Evolutionary conservation across 2,113 vertebrate species (phyloP).

Genomic region (Scomber japonicus): DNA sequence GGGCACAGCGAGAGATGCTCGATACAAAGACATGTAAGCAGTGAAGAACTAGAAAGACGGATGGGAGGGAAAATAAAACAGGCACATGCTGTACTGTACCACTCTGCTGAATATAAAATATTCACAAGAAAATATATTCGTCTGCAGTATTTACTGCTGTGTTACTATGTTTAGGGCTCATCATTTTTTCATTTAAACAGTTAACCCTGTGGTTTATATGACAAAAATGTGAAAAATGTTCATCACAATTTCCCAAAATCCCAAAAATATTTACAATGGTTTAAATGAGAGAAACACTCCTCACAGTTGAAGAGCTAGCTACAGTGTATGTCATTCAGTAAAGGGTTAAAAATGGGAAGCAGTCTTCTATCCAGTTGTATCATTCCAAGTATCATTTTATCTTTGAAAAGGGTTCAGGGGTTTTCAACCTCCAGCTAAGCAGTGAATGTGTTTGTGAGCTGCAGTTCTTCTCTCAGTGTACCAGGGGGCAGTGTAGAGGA

Average conservation of each 20-base stretch:
- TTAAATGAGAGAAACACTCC: background rate
- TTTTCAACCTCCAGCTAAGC: background rate
- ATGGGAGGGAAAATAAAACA: conserved; percentile 16
- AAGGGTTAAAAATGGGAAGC: background rate
- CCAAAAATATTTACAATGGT: no score
- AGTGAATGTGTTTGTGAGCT: background rate
- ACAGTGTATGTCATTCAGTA: background rate
- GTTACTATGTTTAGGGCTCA: background rate
- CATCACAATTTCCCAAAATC: background rate
- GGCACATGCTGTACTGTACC: background rate
- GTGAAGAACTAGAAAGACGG: conserved; percentile 12
- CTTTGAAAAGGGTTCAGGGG: background rate
- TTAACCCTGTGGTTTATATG: no score
- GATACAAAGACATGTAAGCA: conserved; percentile 17
- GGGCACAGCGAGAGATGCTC: conserved; percentile 22
- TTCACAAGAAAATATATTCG: background rate
- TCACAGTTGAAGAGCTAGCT: no score
- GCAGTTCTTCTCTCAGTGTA: conserved; percentile 34
- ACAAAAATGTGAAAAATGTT: background rate
- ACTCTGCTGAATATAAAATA: conserved; percentile 8
- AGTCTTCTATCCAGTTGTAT: background rate
- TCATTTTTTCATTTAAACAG: background rate
- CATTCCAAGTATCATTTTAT: background rate
- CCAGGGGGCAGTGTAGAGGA: conserved; percentile 69
- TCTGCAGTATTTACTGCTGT: background rate